Conservation (phyloP, 2,113 vertebrate species). For the Solenodon paradoxus region DNA sequence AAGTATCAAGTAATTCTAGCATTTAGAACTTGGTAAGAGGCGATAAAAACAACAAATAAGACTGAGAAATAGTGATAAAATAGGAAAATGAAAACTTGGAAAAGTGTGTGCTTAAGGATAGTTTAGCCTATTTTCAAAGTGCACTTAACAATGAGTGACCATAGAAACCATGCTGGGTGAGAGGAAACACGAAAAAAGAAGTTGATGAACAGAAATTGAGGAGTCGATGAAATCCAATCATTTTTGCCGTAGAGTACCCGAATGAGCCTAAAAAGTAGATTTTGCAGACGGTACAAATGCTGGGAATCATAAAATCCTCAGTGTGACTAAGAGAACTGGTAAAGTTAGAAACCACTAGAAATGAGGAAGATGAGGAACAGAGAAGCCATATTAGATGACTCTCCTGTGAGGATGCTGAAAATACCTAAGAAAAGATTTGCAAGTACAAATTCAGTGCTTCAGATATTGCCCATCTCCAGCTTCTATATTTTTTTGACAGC, state of each 20-base stretch:
- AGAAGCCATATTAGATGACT: neutral
- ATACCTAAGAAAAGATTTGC: neutral
- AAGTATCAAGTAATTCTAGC: neutral
- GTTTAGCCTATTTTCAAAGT: neutral
- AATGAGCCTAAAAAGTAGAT: neutral
- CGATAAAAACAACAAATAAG: neutral
- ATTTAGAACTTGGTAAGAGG: neutral
- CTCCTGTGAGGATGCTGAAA: neutral
- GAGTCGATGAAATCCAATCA: neutral
- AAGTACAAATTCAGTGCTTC: neutral
- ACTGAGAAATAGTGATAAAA: neutral
- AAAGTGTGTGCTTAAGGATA: neutral
- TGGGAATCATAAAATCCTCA: neutral
- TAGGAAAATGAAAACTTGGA: neutral
- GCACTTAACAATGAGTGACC: neutral
- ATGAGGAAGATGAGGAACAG: neutral
- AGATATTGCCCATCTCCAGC: neutral
- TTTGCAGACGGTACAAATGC: conserved; percentile 1
- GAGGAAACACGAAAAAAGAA: neutral
- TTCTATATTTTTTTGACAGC: neutral
- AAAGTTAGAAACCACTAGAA: neutral
- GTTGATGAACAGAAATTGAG: neutral
- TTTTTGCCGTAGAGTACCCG: neutral
- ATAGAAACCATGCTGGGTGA: neutral
- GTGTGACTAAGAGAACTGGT: neutral